Evolutionary conservation across 1,140 invertebrate species (phyloP), one percentile per base, ranked within the genome.

Genomic region (Latrodectus geometricus): DNA sequence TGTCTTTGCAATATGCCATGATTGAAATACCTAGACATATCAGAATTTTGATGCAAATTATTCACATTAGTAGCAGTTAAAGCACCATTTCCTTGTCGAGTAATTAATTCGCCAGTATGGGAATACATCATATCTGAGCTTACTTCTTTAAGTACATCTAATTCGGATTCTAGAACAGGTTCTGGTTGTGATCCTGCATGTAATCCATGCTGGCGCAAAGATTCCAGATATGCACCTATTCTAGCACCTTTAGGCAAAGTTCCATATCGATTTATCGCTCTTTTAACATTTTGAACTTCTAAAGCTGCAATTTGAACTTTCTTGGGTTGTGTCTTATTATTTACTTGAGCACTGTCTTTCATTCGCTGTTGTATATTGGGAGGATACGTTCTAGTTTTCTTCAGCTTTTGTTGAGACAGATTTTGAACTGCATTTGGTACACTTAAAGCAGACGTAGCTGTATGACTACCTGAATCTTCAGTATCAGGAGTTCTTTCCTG

Each of bases 181-280:
- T 88, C 87, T 17, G 87, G 81, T 21, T 77, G 73, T 4, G 87
- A 80, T 8, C 87, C 87, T 49, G 88, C 79, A 75, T 82, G 86
- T 23, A 86, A 78, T 23, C 88, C 78, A 85, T 86, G 83, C 70
- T 96, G 95, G 54, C 96, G 93, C 80, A 99, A 91, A 0, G 97
- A 98, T 90, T 98, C 97, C n/a, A 99, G 92, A 91, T 97, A 99
- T 0, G 97, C 97, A 14, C 97, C 97, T 88, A 99, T 99, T 61
- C 97, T 93, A 9, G 97, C 96, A 73, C 96, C 97, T 92, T 99
- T 99, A 0, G 98, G 98, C 87, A 97, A 90, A 14, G 98, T 99
- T 5, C 98, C 98, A 91, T 98, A 99, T 35, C 97, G 94, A 91
- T 97, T 98, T 81, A 98, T 98, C 9, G 97, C 97, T 88, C 96